Base-by-base conservation (phyloP, 2,113 vertebrate genomes). In the Hymenochirus boettgeri region DNA sequence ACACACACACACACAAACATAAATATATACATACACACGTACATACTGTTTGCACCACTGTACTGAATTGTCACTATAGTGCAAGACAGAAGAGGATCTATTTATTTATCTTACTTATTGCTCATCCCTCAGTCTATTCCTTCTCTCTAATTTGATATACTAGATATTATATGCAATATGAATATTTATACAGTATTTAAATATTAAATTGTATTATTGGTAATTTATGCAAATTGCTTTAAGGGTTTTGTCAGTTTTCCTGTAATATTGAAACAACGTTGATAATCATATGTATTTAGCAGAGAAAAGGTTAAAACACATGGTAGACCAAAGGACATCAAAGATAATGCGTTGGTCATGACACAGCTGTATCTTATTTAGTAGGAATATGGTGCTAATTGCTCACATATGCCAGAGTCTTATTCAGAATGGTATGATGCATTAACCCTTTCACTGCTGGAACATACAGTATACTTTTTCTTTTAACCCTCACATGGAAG, bases 331-430 rank as follows among this genome's bases (percentile, higher is more conserved):
- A 46, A 69, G 57, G 57, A 69, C 65, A 69, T 69, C 65, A 69
- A 69, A 69, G 65, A 69, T 69, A 60, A 69, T 69, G 56, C 35
- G 65, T 57, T 29, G 65, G 47, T 69, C 65, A 60, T 69, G 65
- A 69, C 65, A 67, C 64, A 69, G 57, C 65, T 69, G 65, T 39
- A 53, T 69, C 65, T 60, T 69, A 69, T 69, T 69, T 69, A 53
- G 65, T 48, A 60, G 37, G 48, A 69, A 51, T 69, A 69, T 69
- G 65, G 65, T 69, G 65, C 65, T 69, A 69, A 69, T 69, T 69
- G 65, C 25, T 69, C 65, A 69, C 65, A 69, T 69, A 69, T 69
- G 65, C 26, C 48, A 60, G 56, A 69, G 52, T 57, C 57, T 24
- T 60, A 57, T 58, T 60, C 57, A 69, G 56, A 69, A 57, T 35